These are phyloP conservation scores for Meiosimyza platycephala DNA, from an alignment of 2,888 invertebrate species.

Conservation along the genomic window DNA sequence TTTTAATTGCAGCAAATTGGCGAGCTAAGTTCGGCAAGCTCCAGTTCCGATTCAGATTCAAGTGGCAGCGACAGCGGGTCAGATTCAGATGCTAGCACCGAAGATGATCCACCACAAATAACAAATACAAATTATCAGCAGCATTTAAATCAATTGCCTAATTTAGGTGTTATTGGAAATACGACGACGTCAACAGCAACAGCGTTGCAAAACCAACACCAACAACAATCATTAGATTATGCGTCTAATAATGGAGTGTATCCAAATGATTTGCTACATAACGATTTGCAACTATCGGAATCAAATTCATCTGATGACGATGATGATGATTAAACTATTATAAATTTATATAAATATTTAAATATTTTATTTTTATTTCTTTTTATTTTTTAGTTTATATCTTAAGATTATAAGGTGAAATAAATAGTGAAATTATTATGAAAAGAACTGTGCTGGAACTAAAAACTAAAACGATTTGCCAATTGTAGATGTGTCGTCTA, in stretches of 20 bases:
- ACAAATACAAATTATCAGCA: slow-evolving; percentile 46
- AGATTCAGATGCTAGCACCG: slow-evolving; percentile 65
- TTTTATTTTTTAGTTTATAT: neutral
- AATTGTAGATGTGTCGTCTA: neutral
- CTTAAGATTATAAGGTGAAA: neutral
- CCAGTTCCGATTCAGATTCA: slow-evolving; percentile 65
- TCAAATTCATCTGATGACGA: slow-evolving; percentile 81
- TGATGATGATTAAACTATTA: slow-evolving; percentile 48
- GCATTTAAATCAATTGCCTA: slow-evolving; percentile 57
- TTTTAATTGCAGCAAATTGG: slow-evolving; percentile 61
- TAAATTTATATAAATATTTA: slow-evolving; percentile 12
- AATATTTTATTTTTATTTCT: slow-evolving; percentile 1
- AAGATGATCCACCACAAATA: slow-evolving; percentile 53
- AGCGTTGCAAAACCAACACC: slow-evolving; percentile 43
- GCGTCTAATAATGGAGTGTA: slow-evolving; percentile 58
- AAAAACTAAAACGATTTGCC: neutral
- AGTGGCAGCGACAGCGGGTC: slow-evolving; percentile 66
- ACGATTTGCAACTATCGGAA: slow-evolving; percentile 88
- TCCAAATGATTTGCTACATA: slow-evolving; percentile 74
- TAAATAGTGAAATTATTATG: neutral
- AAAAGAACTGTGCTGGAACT: neutral
- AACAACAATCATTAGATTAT: slow-evolving; percentile 54
- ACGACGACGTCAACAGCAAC: slow-evolving; percentile 51
- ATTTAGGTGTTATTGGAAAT: slow-evolving; percentile 55
- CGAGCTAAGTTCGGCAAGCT: slow-evolving; percentile 63